A percentile compares a stretch with the other conserved stretches of the same genome.
These are phyloP conservation scores for Taurulus bubalis DNA, from an alignment of 2,113 vertebrate species.

Conservation along the genomic window DNA sequence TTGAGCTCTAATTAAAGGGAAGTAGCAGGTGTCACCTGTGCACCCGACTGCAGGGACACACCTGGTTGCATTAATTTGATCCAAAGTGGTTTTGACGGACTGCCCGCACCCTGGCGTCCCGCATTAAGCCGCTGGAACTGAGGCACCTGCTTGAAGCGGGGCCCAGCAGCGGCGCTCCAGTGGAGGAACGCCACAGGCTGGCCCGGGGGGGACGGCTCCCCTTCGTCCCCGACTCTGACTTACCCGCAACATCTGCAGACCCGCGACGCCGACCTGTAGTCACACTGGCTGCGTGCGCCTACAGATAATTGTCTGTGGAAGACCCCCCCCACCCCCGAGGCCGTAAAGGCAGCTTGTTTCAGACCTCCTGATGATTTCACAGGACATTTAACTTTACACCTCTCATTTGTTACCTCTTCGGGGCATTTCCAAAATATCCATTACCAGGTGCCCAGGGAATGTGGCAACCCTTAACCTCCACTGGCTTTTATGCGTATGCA, in stretches of 20 bases:
- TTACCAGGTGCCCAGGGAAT: slow-evolving; percentile 79
- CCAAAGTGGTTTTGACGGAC: slow-evolving; percentile 81
- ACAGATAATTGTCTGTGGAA: slow-evolving; percentile 74
- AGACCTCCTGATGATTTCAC: slow-evolving; percentile 85
- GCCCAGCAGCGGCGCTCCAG: slow-evolving; percentile 3
- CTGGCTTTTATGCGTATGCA: slow-evolving; percentile 78
- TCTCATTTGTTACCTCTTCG: slow-evolving; percentile 84
- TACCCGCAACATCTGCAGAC: slow-evolving; percentile 65
- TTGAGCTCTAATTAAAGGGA: slow-evolving; percentile 84
- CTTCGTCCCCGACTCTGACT: slow-evolving; percentile 58
- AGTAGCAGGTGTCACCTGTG: slow-evolving; percentile 85
- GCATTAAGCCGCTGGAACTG: slow-evolving; percentile 68
- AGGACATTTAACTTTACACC: slow-evolving; percentile 86
- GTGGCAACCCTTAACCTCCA: slow-evolving; percentile 82
- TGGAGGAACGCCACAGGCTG: slow-evolving; percentile 48
- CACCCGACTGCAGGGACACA: slow-evolving; percentile 77
- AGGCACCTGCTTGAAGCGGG: slow-evolving; percentile 67
- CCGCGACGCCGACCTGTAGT: slow-evolving; percentile 57
- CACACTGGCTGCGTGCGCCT: slow-evolving; percentile 48
- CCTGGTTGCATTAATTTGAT: slow-evolving; percentile 85
- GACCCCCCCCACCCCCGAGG: slow-evolving; percentile 71
- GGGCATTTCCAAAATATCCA: slow-evolving; percentile 82
- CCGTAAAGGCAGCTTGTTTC: slow-evolving; percentile 80
- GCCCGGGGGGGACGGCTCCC: slow-evolving; percentile 45
- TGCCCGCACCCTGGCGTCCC: slow-evolving; percentile 70